Conservation (phyloP, 1,140 invertebrate genomes). For the Kradibia gibbosae region DNA sequence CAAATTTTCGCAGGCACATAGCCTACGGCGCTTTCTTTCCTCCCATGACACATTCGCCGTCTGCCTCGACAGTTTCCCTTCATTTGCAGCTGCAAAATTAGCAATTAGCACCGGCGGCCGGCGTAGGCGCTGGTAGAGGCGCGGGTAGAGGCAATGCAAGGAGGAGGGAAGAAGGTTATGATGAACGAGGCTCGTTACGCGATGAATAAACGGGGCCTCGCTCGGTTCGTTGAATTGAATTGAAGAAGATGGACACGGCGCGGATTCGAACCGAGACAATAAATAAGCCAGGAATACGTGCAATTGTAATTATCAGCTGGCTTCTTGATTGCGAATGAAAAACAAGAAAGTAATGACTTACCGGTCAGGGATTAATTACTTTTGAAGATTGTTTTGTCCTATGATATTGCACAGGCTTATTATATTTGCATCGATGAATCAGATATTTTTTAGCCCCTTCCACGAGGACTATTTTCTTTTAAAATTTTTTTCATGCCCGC, state of each 20-base stretch:
- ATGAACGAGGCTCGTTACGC: neutral
- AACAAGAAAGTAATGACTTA: neutral
- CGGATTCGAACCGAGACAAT: neutral
- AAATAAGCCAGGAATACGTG: neutral
- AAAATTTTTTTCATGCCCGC: too few relatives aligned
- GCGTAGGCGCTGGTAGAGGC: too few relatives aligned
- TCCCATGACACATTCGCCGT: neutral
- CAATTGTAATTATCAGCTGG: neutral
- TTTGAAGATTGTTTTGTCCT: neutral
- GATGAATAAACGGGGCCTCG: neutral
- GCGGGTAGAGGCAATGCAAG: too few relatives aligned
- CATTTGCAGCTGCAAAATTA: neutral
- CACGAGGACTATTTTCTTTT: neutral
- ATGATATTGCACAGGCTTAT: neutral
- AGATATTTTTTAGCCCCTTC: neutral
- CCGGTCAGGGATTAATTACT: neutral
- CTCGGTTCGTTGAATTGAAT: neutral
- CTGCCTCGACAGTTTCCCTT: neutral
- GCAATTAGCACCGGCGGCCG: too few relatives aligned
- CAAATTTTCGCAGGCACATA: neutral
- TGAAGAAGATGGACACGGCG: neutral
- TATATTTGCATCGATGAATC: conserved; percentile 1
- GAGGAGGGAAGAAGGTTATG: neutral
- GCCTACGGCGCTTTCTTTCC: too few relatives aligned
- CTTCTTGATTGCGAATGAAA: neutral